A percentile compares a stretch with the other conserved stretches of the same genome.
Conservation (phyloP, 2,888 invertebrate genomes). For the Lordiphosa fenestrarum region DNA sequence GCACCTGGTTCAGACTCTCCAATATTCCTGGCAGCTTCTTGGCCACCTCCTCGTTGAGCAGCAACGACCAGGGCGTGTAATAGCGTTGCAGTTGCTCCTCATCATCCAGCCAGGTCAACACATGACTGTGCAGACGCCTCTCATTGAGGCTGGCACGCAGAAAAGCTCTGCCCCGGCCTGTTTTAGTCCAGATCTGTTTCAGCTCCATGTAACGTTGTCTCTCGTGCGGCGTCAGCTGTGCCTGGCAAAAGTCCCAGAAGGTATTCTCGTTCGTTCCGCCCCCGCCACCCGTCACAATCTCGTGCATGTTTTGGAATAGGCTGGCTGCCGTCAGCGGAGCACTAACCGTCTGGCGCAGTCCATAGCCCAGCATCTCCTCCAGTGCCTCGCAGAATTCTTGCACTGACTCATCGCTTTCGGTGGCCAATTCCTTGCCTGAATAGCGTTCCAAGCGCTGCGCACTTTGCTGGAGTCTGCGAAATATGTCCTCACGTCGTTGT, state of each 20-base stretch:
- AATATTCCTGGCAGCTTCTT: conserved; percentile 92
- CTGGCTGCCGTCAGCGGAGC: conserved; percentile 60
- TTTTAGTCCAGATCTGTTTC: conserved; percentile 85
- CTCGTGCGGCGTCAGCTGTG: conserved; percentile 92
- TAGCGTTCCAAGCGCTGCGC: conserved; percentile 52
- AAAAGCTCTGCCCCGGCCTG: conserved; percentile 86
- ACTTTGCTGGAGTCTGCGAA: conserved; percentile 69
- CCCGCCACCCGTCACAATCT: conserved; percentile 82
- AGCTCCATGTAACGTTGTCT: conserved; percentile 90
- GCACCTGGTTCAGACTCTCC: conserved; percentile 91
- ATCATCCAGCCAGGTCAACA: conserved; percentile 88
- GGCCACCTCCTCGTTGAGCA: conserved; percentile 89
- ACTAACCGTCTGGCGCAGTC: conserved; percentile 84
- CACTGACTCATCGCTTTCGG: conserved; percentile 87
- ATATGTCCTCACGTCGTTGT: conserved; percentile 72
- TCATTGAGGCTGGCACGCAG: conserved; percentile 95
- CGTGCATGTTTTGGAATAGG: conserved; percentile 86
- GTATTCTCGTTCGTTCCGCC: conserved; percentile 80
- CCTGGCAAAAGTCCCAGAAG: conserved; percentile 89
- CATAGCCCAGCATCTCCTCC: conserved; percentile 90
- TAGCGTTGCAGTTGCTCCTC: conserved; percentile 83
- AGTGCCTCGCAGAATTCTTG: conserved; percentile 86
- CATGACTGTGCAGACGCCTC: conserved; percentile 90
- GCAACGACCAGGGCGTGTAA: conserved; percentile 93
- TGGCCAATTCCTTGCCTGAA: conserved; percentile 90